Base-by-base conservation (phyloP, 2,797 vertebrate species). In the Onychomys arenicola region DNA sequence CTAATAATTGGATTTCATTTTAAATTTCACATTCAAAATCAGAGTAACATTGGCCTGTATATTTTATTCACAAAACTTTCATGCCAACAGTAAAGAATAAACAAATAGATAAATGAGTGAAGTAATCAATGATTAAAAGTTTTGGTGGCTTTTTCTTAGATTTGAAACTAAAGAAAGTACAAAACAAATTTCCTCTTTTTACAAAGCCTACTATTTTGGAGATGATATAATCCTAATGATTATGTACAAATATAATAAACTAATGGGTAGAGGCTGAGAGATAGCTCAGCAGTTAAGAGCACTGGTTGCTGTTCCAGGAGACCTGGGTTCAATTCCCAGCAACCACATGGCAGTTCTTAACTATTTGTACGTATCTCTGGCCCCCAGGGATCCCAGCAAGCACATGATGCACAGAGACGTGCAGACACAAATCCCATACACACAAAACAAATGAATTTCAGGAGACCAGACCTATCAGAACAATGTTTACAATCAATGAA, bases 1-100 rank as follows among this genome's bases (percentile, higher is more conserved):
- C 32, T 49, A 94, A n/a, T 34, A 93, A 91, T 91, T 17, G 2
- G 21, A 91, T 80, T 95, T 93, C n/a, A 87, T 59, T 83, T 97
- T 90, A 96, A 96, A 95, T 87, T 23, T 93, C 40, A n/a, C 21
- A 85, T 71, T 91, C 73, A 95, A 95, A 96, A 91, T 19, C 76
- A 93, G n/a, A 91, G 34, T 95, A 77, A 87, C 27, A 89, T 0
- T 89, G 46, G 21, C 75, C 77, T 92, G 92, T 95, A 37, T 40
- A 86, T 29, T 92, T 52, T 81, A 94, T 49, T 43, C 34, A 40
- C 6, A 83, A 90, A 92, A 92, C 34, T 69, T 55, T 93, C 21
- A 91, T 9, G 89, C 96, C 80, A 77, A 90, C 8, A 69, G 4
- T 13, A 43, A 37, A 91, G 17, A 40, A 55, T 23, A 63, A 71